A percentile compares a stretch with the other conserved stretches of the same genome.
phyloP scores from a whole-genome alignment of 2,113 vertebrate species.

The Synodontis membranacea region DNA sequence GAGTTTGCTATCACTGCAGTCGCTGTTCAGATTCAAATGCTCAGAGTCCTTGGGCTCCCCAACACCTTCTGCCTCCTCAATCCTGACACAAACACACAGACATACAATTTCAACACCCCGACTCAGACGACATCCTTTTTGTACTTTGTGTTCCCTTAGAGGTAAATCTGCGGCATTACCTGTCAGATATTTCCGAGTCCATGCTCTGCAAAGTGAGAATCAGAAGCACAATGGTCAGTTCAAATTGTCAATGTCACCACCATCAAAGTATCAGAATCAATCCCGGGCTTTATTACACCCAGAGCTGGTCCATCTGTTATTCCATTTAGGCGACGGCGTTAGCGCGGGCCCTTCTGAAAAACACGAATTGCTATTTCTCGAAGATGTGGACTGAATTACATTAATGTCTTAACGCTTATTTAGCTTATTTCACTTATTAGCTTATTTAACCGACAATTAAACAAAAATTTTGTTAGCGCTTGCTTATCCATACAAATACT shows the following conservation, averaged over 20 bases:
- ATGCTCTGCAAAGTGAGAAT: slow-evolving; percentile 65
- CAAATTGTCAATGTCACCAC: neutral
- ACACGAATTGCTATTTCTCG: neutral
- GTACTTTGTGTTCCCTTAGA: neutral
- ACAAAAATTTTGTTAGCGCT: no score
- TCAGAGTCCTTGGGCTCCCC: slow-evolving; percentile 84
- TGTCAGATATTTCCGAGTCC: slow-evolving; percentile 69
- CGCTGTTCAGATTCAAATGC: slow-evolving; percentile 83
- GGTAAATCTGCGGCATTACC: slow-evolving; percentile 59
- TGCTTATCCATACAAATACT: neutral
- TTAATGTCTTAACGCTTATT: neutral
- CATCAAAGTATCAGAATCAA: neutral
- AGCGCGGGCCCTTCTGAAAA: neutral
- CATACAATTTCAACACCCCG: neutral
- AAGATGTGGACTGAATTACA: neutral
- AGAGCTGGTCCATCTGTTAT: neutral
- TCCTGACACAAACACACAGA: slow-evolving; percentile 66
- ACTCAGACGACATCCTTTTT: neutral
- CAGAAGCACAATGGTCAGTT: slow-evolving; percentile 25
- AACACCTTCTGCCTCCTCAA: slow-evolving; percentile 88
- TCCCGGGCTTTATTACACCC: neutral
- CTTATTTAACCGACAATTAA: neutral
- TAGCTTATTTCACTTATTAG: neutral
- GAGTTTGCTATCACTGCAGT: slow-evolving; percentile 82
- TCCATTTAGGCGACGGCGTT: neutral